A percentile compares a stretch with the other conserved stretches of the same genome.
Conservation (phyloP, 2,797 vertebrate species). For the Molothrus ater region DNA sequence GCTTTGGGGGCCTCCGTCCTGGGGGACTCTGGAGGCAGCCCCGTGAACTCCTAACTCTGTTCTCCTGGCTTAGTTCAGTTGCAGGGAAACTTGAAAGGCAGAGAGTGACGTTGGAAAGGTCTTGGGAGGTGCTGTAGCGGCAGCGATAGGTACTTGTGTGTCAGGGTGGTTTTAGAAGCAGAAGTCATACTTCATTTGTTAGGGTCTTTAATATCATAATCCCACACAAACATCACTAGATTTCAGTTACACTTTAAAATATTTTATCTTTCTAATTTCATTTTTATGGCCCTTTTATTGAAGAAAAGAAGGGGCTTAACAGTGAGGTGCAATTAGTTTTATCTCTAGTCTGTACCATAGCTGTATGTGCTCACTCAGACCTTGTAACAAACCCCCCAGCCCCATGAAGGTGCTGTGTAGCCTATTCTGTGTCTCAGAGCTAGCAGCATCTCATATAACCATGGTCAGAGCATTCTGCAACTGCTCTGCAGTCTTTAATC, state of each 20-base stretch:
- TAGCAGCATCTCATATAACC: not conserved
- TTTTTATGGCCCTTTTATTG: not conserved
- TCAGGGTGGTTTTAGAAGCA: not conserved
- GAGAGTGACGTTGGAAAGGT: not conserved
- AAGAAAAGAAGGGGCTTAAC: not conserved
- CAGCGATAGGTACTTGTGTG: not conserved
- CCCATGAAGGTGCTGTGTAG: not conserved
- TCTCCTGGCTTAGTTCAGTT: not conserved
- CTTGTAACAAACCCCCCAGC: not conserved
- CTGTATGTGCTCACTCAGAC: not conserved
- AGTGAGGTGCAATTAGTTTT: not conserved
- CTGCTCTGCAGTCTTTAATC: not conserved
- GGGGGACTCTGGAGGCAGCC: not conserved
- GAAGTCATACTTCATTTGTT: not conserved
- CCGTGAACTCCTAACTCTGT: rapidly evolving
- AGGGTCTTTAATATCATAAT: not conserved
- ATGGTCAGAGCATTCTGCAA: not conserved
- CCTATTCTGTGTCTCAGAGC: not conserved
- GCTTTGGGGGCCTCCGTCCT: not conserved
- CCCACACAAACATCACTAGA: not conserved
- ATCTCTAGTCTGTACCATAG: not conserved
- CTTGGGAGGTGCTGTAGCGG: not conserved
- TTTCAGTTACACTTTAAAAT: not conserved
- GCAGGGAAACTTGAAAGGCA: not conserved
- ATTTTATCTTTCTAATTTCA: not conserved